Evolutionary conservation across 1,140 invertebrate genomes (phyloP), one percentile per base, ranked within the genome.

Genomic region (Lineus longissimus): DNA sequence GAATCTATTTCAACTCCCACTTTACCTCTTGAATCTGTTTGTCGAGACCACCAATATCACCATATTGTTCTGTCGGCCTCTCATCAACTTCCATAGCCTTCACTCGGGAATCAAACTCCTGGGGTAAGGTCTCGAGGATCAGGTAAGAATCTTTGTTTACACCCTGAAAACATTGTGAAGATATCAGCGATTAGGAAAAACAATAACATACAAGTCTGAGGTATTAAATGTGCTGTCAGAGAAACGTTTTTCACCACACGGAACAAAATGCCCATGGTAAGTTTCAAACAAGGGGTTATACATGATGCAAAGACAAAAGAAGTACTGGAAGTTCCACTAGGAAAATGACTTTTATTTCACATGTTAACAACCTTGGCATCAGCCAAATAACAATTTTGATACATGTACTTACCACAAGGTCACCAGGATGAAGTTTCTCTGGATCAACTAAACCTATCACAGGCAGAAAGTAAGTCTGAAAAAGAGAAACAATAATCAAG

Each of bases 11-110:
- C 6, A 57, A 6, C 4, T 29, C 11, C 19, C 23, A 57, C 63
- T 73, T n/a, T 71, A 86, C 83, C 78, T 90, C 89, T 74, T 90
- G 88, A 79, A 99, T 99, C 84, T 99, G 97, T 84, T 98, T 98
- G 76, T 99, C 97, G 47, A 98, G 83, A 2, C 97, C 97, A 77
- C 97, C 97, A 82, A 99, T 98, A 84, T 99, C 97, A 41, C 94
- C 96, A 84, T 99, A 99, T 80, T 99, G 96, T 81, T 99, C 97
- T 41, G 95, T 98, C 1, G 97, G 97, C 70, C 97, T 86, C 82
- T 99, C 97, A 83, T 99, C 97, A 0, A 99, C 97, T 83, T 99
- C 97, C 97, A 99, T 99, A 65, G 97, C 97, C 80, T 99, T 99
- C 0, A 99, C 97, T 70, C 97, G 86, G 0, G 95, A 97, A 81